A percentile compares a stretch with the other conserved stretches of the same genome.
phyloP scores from a whole-genome alignment of 92 coral and sea anemone genomes.

The Actinernus sp. region DNA sequence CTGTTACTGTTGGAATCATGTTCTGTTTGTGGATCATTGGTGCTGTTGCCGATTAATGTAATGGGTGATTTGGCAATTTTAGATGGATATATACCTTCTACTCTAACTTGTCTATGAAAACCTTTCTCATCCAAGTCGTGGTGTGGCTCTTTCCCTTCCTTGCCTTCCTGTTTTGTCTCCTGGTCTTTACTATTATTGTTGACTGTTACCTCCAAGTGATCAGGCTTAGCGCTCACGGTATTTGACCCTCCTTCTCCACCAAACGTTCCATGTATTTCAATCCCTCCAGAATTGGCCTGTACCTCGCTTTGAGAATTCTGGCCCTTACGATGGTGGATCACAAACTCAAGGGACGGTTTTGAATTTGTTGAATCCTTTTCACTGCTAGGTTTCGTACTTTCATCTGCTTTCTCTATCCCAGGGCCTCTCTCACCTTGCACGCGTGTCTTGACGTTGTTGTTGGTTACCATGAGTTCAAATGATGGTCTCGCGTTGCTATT shows the following conservation, averaged over 20 bases:
- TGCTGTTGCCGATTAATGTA: too few species aligned
- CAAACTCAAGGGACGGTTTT: neutral
- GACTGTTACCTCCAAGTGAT: neutral
- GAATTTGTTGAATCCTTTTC: neutral
- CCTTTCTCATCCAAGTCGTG: neutral
- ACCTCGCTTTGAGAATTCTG: neutral
- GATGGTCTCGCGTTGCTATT: slow-evolving; percentile 12
- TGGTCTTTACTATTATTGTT: neutral
- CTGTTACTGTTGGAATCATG: too few species aligned
- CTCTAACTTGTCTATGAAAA: neutral
- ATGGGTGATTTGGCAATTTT: too few species aligned
- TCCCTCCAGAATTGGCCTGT: too few species aligned
- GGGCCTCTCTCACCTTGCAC: neutral
- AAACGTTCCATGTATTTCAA: too few species aligned
- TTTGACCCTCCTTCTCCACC: neutral
- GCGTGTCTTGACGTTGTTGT: slow-evolving; percentile 13
- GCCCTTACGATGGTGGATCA: slow-evolving; percentile 1
- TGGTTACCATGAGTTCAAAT: slow-evolving; percentile 14
- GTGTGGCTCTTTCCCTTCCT: too few species aligned
- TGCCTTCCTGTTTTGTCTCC: too few species aligned
- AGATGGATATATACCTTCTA: too few species aligned
- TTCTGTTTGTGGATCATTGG: too few species aligned
- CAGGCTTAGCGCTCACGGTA: neutral
- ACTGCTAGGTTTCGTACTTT: neutral
- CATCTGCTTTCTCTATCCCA: neutral